A percentile compares a stretch with the other conserved stretches of the same genome.
These are phyloP conservation scores for Rousettus madagascariensis DNA, from an alignment of 2,797 vertebrate genomes.

Conservation along the genomic window DNA sequence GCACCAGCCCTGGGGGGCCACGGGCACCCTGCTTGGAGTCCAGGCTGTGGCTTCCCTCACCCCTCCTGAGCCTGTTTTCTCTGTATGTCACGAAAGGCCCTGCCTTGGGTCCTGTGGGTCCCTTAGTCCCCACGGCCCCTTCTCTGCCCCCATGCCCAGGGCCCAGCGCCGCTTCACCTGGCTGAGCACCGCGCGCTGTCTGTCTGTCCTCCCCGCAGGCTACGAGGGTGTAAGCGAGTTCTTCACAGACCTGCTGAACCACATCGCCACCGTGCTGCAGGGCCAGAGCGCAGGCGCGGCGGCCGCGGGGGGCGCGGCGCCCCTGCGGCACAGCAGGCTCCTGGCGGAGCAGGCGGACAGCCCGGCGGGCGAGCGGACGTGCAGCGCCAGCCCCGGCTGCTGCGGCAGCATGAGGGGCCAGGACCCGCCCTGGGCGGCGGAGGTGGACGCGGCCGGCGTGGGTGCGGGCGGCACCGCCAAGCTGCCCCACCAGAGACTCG, in stretches of 20 bases:
- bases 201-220: conserved; percentile 83
- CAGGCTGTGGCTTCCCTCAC: accelerated
- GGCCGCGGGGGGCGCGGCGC: conserved; percentile 76
- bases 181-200: neutral
- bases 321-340: conserved; percentile 81
- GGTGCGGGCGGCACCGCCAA: conserved; percentile 85
- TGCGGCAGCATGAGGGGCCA: conserved; percentile 89
- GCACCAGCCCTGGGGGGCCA: neutral
- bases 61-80: neutral
- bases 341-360: conserved; percentile 82
- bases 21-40: accelerated
- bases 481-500: conserved; percentile 95
- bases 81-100: too few relatives aligned
- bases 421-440: conserved; percentile 92
- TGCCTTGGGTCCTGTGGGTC: accelerated
- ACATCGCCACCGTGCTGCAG: conserved; percentile 94
- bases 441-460: conserved; percentile 86
- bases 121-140: accelerated
- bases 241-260: conserved; percentile 96
- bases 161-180: accelerated
- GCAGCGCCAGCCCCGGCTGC: conserved; percentile 88
- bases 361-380: conserved; percentile 84
- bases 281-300: conserved; percentile 81
- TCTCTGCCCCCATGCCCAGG: accelerated
- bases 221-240: conserved; percentile 98